Evolutionary conservation across 2,888 invertebrate species (phyloP).

Genomic region (Trissoscelio sp.): DNA sequence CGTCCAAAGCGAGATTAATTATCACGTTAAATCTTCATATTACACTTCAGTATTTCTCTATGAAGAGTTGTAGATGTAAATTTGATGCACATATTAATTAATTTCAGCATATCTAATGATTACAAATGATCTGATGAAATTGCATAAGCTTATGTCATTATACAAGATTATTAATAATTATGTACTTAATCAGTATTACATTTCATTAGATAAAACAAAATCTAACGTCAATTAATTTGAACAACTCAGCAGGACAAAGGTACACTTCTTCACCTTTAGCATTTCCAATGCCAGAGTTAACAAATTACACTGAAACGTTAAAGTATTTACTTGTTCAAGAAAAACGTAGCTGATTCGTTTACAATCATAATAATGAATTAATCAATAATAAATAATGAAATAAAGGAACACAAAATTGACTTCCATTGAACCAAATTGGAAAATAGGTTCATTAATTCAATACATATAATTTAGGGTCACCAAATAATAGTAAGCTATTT

Average conservation of each 20-base stretch:
- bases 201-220: neutral
- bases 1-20: no score
- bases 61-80: neutral
- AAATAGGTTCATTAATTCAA: no score
- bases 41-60: neutral
- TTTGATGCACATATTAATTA: neutral
- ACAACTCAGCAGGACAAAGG: neutral
- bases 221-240: neutral
- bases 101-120: neutral
- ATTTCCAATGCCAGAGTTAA: no score
- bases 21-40: no score
- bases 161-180: neutral
- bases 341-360: no score
- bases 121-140: slow-evolving; percentile 1
- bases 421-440: no score
- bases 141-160: neutral
- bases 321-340: no score
- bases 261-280: neutral
- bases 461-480: no score
- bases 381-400: no score
- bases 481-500: no score
- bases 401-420: no score
- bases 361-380: no score
- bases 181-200: neutral
- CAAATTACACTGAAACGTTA: neutral